Base-by-base conservation (phyloP, 2,797 vertebrate species). In the Myotis vivesi region DNA sequence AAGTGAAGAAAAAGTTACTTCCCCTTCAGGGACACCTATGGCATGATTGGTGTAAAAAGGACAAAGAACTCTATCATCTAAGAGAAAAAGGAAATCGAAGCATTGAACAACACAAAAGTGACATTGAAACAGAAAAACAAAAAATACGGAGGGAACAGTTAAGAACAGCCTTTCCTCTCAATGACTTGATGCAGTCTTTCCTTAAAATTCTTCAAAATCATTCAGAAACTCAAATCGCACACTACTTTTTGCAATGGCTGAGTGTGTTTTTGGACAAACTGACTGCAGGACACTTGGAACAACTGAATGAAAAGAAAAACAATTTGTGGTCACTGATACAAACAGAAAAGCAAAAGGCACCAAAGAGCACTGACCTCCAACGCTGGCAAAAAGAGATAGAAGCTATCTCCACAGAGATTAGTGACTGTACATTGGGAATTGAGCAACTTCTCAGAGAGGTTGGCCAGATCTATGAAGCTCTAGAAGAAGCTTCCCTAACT, bases 11-110 rank as follows among this genome's bases (percentile, higher is more conserved):
- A n/a, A 71, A 3, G 4, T 97, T 98, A 13, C 76, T 99, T 5
- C 98, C 98, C 0, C 98, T 98, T 76, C 98, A 99, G 80, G 98
- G 98, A 41, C 28, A 98, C 59, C 95, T 98, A 22, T 99, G 98
- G 99, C 82, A 97, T 12, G 20, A 13, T 0, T 99, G 99, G 98
- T 98, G 98, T 96, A 76, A 75, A 89, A 98, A 97, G 89, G 98
- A 98, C 87, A 99, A 98, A 96, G 98, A 99, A 71, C 90, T 98
- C 46, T 97, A 98, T 90, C 96, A 97, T 68, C 95, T 98, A 22
- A 97, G 95, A 92, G 97, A 97, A 17, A 98, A 97, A 36, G 96
- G 97, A 25, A 81, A 98, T 36, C 89, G 12, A 6, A 98, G 97
- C 91, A 97, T 98, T 85, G 98, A 99, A 89, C 97, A 97, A 25